Evolutionary conservation across 2,113 vertebrate genomes (phyloP).

Genomic region (Rhabdomys dilectus): DNA sequence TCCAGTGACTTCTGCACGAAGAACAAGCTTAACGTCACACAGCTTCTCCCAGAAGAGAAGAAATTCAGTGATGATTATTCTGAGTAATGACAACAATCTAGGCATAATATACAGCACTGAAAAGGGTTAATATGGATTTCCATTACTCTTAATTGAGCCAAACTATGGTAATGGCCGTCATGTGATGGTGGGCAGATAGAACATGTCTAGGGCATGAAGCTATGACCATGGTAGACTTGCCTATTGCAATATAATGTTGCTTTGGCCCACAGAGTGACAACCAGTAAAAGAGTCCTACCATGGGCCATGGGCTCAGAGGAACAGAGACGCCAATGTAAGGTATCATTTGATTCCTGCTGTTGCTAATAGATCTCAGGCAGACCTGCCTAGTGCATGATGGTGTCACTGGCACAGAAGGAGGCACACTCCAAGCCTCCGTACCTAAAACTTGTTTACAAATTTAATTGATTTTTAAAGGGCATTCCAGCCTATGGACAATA

Average conservation of each 20-base stretch:
- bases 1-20: not conserved
- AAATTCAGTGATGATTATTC: not conserved
- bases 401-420: not conserved
- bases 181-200: not conserved
- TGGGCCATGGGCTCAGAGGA: rapidly evolving
- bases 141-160: not conserved
- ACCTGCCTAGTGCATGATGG: no score
- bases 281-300: not conserved
- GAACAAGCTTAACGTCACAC: not conserved
- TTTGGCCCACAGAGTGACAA: not conserved
- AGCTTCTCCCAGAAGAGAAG: not conserved
- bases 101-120: not conserved
- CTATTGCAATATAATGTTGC: not conserved
- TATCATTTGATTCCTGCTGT: no score
- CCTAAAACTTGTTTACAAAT: not conserved
- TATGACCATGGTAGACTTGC: not conserved
- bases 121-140: not conserved
- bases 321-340: rapidly evolving
- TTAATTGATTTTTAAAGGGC: not conserved
- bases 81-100: not conserved
- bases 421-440: no score
- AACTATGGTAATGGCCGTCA: rapidly evolving
- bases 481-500: not conserved
- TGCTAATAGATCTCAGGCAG: not conserved
- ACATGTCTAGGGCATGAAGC: not conserved